Percentiles rank a stretch among this genome's conserved stretches.
Evolutionary conservation across 1,140 invertebrate genomes (phyloP).

Genomic region (Cydia fagiglandana): DNA sequence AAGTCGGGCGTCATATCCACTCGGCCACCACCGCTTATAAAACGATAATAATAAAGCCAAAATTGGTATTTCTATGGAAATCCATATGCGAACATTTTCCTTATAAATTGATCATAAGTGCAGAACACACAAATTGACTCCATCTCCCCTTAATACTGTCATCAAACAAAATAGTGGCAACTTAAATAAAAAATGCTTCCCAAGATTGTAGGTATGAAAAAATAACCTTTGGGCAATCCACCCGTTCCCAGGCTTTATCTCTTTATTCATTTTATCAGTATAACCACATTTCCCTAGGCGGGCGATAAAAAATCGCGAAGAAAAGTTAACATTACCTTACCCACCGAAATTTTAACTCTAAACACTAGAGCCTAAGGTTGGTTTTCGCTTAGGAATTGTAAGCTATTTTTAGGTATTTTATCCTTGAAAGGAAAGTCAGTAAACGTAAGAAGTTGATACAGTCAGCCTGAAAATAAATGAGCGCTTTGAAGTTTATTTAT

Average conservation of each 20-base stretch:
- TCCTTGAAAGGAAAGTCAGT: conserved; percentile 19
- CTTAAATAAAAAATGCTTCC: background rate
- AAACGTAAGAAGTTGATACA: conserved; percentile 30
- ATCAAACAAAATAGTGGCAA: background rate
- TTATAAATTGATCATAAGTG: too few species aligned
- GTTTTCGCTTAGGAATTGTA: background rate
- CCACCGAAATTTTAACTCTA: background rate
- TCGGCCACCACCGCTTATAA: too few species aligned
- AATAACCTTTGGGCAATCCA: background rate
- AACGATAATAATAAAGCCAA: too few species aligned
- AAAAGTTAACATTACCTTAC: background rate
- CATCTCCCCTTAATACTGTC: background rate
- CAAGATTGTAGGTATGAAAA: background rate
- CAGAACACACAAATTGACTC: background rate
- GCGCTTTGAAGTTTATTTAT: conserved; percentile 31
- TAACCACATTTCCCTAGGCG: conserved; percentile 28
- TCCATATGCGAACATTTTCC: too few species aligned
- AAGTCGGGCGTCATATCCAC: too few species aligned
- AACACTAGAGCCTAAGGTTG: background rate
- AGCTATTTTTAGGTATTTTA: conserved; percentile 3
- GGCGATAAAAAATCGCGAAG: background rate
- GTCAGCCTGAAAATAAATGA: conserved; percentile 23
- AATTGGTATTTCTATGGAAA: too few species aligned
- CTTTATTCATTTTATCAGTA: conserved; percentile 18
- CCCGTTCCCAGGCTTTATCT: conserved; percentile 12